Evolutionary conservation across 1,140 invertebrate species (phyloP), one percentile per base, ranked within the genome.

Genomic region (Pseudomyrmex cubaensis): DNA sequence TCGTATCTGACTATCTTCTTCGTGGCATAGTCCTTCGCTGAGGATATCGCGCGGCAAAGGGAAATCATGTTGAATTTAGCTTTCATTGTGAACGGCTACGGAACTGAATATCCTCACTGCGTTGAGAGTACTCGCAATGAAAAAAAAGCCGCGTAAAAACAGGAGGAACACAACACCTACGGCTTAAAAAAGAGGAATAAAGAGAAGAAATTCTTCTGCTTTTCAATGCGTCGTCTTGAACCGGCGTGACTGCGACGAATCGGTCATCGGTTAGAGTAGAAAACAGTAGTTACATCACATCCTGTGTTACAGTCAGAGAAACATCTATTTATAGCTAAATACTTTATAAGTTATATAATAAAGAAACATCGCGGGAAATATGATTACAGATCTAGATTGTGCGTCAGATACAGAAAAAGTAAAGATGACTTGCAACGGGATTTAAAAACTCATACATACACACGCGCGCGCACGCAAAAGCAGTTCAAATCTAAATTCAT

Each of bases 41-140:
- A 25, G 74, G 61, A 78, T 59, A 20, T 82, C 25, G 63, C 61
- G 83, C 15, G 63, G 62, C 10, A 52, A 52, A 62, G 44, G 13
- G 73, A 70, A 69, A 59, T 67, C 50, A 61, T 22, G 56, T 88
- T 78, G 87, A 89, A 89, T 89, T 89, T 88, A 89, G 75, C 82
- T 74, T 74, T 84, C 85, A 89, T 89, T 89, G 87, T 89, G 73
- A 76, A 50, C 82, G n/a, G 9, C 78, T 17, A 20, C 69, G 69
- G 50, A 67, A 48, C 73, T 35, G 75, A 44, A 89, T 87, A 86
- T 82, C 84, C 87, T 84, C 84, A 86, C 82, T 82, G 87, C 56
- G 87, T 82, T 82, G 57, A 57, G 82, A 88, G 83, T 84, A 54
- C 48, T 25, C 46, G n/a, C n/a, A 15, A 44, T 10, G n/a, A 59